Conservation (phyloP, 2,113 vertebrate genomes). For the Hippocampus abdominalis region DNA sequence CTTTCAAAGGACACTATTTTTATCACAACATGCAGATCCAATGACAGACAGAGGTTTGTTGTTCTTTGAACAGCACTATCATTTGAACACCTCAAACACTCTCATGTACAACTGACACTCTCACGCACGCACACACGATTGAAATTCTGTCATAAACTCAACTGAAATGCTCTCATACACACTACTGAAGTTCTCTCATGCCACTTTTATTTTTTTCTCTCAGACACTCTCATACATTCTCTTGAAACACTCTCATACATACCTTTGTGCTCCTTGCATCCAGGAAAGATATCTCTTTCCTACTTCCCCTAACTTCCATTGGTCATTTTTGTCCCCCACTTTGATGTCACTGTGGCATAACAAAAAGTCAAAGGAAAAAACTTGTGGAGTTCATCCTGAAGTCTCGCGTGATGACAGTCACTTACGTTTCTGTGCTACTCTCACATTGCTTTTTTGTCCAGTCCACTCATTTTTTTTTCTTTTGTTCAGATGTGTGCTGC, state of each 20-base stretch:
- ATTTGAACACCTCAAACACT: not conserved
- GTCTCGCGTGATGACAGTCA: not conserved
- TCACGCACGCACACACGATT: no score
- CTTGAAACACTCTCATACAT: no score
- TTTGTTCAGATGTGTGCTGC: not conserved
- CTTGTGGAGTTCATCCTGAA: not conserved
- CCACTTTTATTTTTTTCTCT: no score
- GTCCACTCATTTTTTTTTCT: conserved; percentile 1
- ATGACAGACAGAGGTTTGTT: not conserved
- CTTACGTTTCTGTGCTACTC: not conserved
- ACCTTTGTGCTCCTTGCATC: no score
- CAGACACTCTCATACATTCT: no score
- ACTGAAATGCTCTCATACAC: no score
- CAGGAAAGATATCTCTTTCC: no score
- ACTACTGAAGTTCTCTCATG: no score
- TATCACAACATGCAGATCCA: not conserved
- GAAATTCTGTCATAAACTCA: no score
- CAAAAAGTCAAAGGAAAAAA: not conserved
- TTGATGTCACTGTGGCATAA: not conserved
- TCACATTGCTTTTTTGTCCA: not conserved
- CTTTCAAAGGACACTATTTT: not conserved
- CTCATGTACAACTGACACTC: no score
- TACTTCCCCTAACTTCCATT: no score
- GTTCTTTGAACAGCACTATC: not conserved
- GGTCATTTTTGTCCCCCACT: no score